A percentile compares a stretch with the other conserved stretches of the same genome.
phyloP scores from a whole-genome alignment of 2,797 vertebrate species.

The Scleropages formosus region DNA sequence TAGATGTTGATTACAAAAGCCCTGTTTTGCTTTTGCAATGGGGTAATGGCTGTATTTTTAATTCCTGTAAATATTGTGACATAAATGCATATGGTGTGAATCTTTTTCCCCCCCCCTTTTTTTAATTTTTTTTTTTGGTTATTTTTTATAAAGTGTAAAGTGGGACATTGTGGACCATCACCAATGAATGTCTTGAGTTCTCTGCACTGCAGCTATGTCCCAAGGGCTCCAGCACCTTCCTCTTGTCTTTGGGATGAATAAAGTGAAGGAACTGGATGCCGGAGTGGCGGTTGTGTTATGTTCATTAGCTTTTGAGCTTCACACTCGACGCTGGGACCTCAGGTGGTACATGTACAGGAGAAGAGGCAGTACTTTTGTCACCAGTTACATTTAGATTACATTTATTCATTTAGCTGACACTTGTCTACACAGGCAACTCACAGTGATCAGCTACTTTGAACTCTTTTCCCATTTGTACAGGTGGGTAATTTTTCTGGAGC shows the following conservation, averaged over 20 bases:
- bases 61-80: slow-evolving; percentile 66
- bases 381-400: too few species aligned
- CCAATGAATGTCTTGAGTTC: slow-evolving; percentile 60
- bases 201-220: slow-evolving; percentile 47
- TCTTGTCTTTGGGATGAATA: slow-evolving; percentile 66
- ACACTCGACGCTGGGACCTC: too few species aligned
- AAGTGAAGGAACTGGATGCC: slow-evolving; percentile 46
- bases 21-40: slow-evolving; percentile 39
- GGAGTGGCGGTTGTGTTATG: slow-evolving; percentile 31
- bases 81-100: slow-evolving; percentile 51
- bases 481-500: too few species aligned
- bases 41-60: slow-evolving; percentile 49
- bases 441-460: too few species aligned
- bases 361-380: too few species aligned
- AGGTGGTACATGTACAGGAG: too few species aligned
- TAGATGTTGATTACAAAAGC: slow-evolving; percentile 41
- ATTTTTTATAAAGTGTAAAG: slow-evolving; percentile 42
- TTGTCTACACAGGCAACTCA: too few species aligned
- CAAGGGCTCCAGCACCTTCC: slow-evolving; percentile 41
- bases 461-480: too few species aligned
- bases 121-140: neutral
- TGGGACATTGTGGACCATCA: slow-evolving; percentile 46
- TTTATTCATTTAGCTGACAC: too few species aligned
- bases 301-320: slow-evolving; percentile 10
- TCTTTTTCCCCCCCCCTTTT: slow-evolving; percentile 38